phyloP scores from a whole-genome alignment of 2,113 vertebrate species.

The Hymenochirus boettgeri region DNA sequence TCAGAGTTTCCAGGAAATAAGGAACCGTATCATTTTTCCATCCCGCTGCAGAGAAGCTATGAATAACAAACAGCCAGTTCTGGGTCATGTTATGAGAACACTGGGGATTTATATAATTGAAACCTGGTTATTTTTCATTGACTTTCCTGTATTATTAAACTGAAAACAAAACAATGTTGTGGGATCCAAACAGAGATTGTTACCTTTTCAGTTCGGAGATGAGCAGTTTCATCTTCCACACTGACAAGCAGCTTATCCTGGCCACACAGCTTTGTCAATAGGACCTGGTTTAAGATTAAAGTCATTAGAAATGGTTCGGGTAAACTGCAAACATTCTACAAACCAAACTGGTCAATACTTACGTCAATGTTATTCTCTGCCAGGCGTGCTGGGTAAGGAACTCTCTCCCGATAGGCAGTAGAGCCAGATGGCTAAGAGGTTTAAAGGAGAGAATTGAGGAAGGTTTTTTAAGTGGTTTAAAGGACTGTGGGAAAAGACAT shows the following conservation, averaged over 20 bases:
- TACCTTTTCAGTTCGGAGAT: constrained; percentile 77
- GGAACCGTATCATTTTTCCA: not conserved
- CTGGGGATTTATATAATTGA: not conserved
- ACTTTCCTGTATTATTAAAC: not conserved
- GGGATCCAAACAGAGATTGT: not conserved
- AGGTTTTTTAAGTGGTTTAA: not conserved
- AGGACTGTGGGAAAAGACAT: not conserved
- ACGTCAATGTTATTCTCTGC: constrained; percentile 71
- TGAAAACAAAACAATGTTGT: not conserved
- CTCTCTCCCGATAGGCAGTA: constrained; percentile 48
- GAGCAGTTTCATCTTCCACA: constrained; percentile 67
- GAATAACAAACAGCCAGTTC: not conserved
- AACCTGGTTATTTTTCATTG: not conserved
- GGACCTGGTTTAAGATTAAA: constrained; percentile 51
- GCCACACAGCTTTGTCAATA: constrained; percentile 77
- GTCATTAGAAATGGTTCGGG: not conserved
- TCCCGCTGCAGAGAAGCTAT: not conserved
- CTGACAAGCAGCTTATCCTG: constrained; percentile 75
- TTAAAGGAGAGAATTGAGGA: not conserved
- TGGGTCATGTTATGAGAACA: not conserved
- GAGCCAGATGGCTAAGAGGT: constrained; percentile 52
- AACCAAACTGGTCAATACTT: constrained; percentile 18
- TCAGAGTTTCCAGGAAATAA: not conserved
- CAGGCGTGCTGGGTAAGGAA: constrained; percentile 51
- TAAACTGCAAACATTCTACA: not conserved